These are phyloP conservation scores for Diuraphis noxia DNA, from an alignment of 1,140 invertebrate genomes.

Conservation along the genomic window DNA sequence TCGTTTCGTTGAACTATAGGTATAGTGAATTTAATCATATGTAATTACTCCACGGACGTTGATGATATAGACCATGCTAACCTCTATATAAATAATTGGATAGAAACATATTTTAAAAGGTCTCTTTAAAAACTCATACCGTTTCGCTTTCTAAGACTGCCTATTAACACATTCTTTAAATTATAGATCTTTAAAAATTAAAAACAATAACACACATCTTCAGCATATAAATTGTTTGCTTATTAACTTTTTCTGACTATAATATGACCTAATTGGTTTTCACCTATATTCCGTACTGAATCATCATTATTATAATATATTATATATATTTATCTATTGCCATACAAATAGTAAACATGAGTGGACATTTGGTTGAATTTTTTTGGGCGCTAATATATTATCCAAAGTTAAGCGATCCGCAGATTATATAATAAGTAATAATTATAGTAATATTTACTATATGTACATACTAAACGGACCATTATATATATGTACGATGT, in stretches of 20 bases:
- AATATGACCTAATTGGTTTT: neutral
- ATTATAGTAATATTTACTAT: too few species aligned
- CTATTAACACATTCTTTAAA: neutral
- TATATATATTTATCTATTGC: neutral
- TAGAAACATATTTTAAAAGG: neutral
- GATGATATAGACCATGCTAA: neutral
- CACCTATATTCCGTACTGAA: neutral
- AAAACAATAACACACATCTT: neutral
- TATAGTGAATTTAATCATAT: neutral
- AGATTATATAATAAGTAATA: too few species aligned
- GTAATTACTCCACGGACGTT: neutral
- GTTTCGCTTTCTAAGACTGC: conserved; percentile 31
- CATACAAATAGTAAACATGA: neutral
- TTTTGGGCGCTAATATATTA: neutral
- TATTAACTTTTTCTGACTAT: neutral
- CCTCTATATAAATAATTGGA: neutral
- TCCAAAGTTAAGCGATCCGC: neutral
- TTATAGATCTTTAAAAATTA: neutral
- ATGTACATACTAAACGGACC: too few species aligned
- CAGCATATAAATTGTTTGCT: neutral
- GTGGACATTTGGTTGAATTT: neutral
- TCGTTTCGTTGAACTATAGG: neutral
- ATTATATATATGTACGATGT: too few species aligned
- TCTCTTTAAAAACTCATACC: neutral
- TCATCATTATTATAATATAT: neutral